These are phyloP conservation scores for Athetis lepigone DNA, from an alignment of 2,888 invertebrate species.

Conservation along the genomic window DNA sequence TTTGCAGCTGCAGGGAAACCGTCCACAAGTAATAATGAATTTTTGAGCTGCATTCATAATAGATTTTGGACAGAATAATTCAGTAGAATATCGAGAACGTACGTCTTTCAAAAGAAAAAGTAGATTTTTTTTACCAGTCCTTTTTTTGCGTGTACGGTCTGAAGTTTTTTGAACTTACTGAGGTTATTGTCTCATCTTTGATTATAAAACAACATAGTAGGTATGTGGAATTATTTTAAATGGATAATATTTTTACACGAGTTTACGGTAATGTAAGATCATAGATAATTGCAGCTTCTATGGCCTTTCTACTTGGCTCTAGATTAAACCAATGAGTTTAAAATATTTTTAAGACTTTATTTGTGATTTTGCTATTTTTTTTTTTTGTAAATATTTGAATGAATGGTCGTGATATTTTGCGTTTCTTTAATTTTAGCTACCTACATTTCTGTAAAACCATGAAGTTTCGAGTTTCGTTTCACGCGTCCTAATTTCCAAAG, in stretches of 20 bases:
- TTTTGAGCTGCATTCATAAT: slow-evolving; percentile 12
- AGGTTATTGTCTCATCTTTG: not conserved
- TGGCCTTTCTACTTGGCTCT: not conserved
- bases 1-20: slow-evolving; percentile 30
- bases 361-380: slow-evolving; percentile 21
- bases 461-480: slow-evolving; percentile 39
- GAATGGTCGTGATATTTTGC: slow-evolving; percentile 14
- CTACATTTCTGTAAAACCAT: not conserved
- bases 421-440: slow-evolving; percentile 9
- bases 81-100: no score
- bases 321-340: slow-evolving; percentile 17
- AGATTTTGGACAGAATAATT: not conserved
- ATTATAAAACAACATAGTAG: not conserved
- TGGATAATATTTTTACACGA: slow-evolving; percentile 29
- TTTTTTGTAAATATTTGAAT: slow-evolving; percentile 6
- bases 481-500: slow-evolving; percentile 25
- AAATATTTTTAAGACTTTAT: not conserved
- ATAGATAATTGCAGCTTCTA: not conserved
- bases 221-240: slow-evolving; percentile 37
- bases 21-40: slow-evolving; percentile 18
- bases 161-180: not conserved
- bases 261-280: not conserved
- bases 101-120: not conserved
- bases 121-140: not conserved
- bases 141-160: not conserved